Base-by-base conservation (phyloP, 2,888 invertebrate species). In the Yponomeuta evonymella region DNA sequence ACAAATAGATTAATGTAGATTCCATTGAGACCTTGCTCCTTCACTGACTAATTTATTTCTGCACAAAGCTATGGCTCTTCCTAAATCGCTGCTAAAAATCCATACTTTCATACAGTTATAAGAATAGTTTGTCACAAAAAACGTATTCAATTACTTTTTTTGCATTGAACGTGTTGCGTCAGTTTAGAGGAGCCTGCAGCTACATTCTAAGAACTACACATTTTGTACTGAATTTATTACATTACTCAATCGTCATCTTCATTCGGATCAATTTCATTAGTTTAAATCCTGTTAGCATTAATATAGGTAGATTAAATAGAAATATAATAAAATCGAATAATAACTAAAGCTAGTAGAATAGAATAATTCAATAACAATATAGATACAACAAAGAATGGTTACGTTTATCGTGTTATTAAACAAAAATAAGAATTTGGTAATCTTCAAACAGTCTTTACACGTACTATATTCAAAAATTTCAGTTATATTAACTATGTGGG, bases 1-100 rank as follows among this genome's bases (percentile, higher is more conserved):
- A 84, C 81, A 81, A 15, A 48, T 29, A 68, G 48, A 68, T 23
- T 68, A 68, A 30, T 51, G 6, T 68, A 58, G 68, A 68, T 68
- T 68, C 68, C 48, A 51, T 29, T 68, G 68, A 68, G 51, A 68
- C 68, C 68, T 51, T 2, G 48, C 36, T 23, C 23, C 67, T n/a
- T 48, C 48, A 48, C 23, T n/a, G 23, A 23, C 23, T 23, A 67
- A 4, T 5, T 5, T n/a, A 43, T 67, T 48, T 29, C 23, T 65
- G 29, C 29, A 65, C 30, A 65, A 65, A 30, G 30, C 33, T 65
- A 9, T 29, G 33, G 11, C 33, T 65, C 33, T 29, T 2, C 33
- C 12, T 65, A 33, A 29, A 65, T 30, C 33, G 65, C 12, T 29
- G 33, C 11, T 8, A 29, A 30, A 11, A 12, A 29, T 65, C 3